Base-by-base conservation (phyloP, 2,888 invertebrate genomes). In the Lordiphosa fenestrarum region DNA sequence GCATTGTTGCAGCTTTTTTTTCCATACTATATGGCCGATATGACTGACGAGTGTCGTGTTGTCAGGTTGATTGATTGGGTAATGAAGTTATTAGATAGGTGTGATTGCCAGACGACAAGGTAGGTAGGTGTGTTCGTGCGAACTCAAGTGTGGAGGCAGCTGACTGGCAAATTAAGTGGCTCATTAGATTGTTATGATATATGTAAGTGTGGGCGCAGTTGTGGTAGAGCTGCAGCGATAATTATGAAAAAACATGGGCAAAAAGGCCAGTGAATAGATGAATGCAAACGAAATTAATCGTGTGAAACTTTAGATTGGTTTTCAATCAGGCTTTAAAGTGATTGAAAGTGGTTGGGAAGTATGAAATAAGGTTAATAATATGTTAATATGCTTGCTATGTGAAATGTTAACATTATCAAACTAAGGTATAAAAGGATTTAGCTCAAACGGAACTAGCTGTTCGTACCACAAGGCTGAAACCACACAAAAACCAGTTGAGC, bases 61-160 rank as follows among this genome's bases (percentile, higher is more conserved):
- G 72, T 58, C 73, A 64, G 53, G 50, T 60, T 75, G 76, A 80
- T 80, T 77, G 80, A 77, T 77, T 77, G 76, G 59, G 44, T 63
- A 74, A 80, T 77, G 60, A 74, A 73, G 65, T 73, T 71, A 74
- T 80, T 73, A 71, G 63, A 58, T 52, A 58, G 76, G 74, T 68
- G 72, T 51, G 66, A 64, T 52, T 75, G 69, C 56, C 63, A 57
- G 46, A 58, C 60, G 13, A 41, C 49, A 38, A 49, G 15, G 15
- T 15, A 2, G 15, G 15, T 15, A 15, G 54, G 57, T 60, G 66
- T 52, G 57, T 41, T 54, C 25, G n/a, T 38, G 30, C 12, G 21
- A 38, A 6, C 4, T n/a, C 13, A 10, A 15, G 7, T 25, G 35
- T 53, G 36, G 48, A 5, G 39, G 50, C 58, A 67, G 66, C 56